Base-by-base conservation (phyloP, 2,797 vertebrate genomes). In the Tympanoctomys barrerae region DNA sequence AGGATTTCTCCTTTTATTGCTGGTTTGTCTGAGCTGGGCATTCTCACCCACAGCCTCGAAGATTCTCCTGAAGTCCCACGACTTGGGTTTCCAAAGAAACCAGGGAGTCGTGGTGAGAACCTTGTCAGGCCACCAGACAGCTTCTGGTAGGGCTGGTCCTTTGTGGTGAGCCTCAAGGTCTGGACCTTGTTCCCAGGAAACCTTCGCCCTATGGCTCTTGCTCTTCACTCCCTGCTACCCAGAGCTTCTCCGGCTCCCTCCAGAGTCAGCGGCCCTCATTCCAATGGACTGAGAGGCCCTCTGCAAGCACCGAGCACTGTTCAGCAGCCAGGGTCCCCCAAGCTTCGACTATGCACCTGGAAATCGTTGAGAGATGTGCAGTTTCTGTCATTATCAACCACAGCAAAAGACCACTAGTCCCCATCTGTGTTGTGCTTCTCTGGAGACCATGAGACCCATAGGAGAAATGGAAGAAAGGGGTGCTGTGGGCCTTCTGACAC, bases 301-400 rank as follows among this genome's bases (percentile, higher is more conserved):
- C 42, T 36, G 5, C 42, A 13, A 46, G 13, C 28, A 1, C 1
- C 9, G 0, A 36, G 24, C 6, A 3, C 16, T 24, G 31, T 36
- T 22, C 2, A 39, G 24, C 59, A 10, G 33, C 1, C 2, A 62
- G 19, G 19, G 12, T 33, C 19, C 6, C 12, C n/a, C 75, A 16
- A 10, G 14, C 18, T n/a, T 42, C 8, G 7, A 16, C 28, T 24
- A 7, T 33, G 21, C 18, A 24, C 21, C 12, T 77, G 28, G 75
- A 49, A 49, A 49, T 73, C 71, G 26, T 73, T 26, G 5, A 73
- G 5, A 73, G 71, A 73, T 42, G 5, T 4, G 5, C 42, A 73
- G 10, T 13, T 73, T 73, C 26, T 42, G 36, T 70, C 33, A 19
- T 70, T 39, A 13, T 73, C 71, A 42, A 73, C 11, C 13, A 39